phyloP scores from a whole-genome alignment of 2,888 invertebrate species.

The Chaitophorus viminalis region DNA sequence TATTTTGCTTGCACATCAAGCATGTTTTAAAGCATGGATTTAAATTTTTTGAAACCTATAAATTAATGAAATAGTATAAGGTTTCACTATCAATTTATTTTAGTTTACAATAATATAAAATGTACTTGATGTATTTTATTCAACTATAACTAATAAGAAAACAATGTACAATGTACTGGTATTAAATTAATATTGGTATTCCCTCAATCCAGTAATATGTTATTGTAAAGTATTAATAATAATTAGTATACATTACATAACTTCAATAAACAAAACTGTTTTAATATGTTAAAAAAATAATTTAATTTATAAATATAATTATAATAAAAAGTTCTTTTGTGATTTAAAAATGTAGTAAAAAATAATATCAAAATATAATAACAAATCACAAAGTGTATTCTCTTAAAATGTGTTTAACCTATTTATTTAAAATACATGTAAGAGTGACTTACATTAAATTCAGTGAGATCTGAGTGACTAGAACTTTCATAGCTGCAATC shows the following conservation, averaged over 20 bases:
- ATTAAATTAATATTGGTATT: too few relatives aligned
- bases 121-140: background rate
- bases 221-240: too few relatives aligned
- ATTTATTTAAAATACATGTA: background rate
- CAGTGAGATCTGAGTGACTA: slow-evolving; percentile 33
- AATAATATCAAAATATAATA: too few relatives aligned
- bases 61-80: background rate
- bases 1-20: slow-evolving; percentile 14
- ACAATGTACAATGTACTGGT: too few relatives aligned
- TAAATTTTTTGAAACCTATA: slow-evolving; percentile 10
- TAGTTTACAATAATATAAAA: background rate
- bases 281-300: too few relatives aligned
- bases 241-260: too few relatives aligned
- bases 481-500: slow-evolving; percentile 1
- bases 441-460: slow-evolving; percentile 18
- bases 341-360: too few relatives aligned
- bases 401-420: background rate
- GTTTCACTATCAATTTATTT: background rate
- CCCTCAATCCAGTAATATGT: too few relatives aligned
- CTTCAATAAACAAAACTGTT: too few relatives aligned
- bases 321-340: too few relatives aligned
- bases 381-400: background rate
- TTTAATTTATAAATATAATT: too few relatives aligned
- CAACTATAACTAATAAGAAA: too few relatives aligned
- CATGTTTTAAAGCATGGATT: slow-evolving; percentile 9